A percentile compares a stretch with the other conserved stretches of the same genome.
phyloP scores from a whole-genome alignment of 2,888 invertebrate genomes.

The Leptinotarsa haldemani region DNA sequence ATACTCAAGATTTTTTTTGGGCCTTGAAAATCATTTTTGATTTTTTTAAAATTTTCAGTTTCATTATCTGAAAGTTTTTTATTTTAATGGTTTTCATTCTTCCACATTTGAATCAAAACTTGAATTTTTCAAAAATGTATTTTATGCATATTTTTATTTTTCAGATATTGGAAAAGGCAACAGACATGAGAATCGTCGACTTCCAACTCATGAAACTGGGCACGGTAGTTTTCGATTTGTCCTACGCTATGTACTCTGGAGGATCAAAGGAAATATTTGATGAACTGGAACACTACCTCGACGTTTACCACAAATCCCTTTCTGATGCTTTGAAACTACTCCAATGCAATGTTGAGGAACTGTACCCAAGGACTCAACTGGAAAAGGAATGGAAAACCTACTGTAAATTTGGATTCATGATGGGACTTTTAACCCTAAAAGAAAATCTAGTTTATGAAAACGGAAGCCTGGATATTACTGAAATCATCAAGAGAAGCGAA shows the following conservation, averaged over 20 bases:
- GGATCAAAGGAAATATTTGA: constrained; percentile 13
- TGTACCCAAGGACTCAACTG: not conserved
- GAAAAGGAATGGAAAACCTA: constrained; percentile 22
- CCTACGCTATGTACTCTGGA: constrained; percentile 22
- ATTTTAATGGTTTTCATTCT: too few species aligned
- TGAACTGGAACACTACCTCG: constrained; percentile 22
- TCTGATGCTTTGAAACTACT: constrained; percentile 7
- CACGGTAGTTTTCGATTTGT: constrained; percentile 12
- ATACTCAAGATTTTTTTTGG: too few species aligned
- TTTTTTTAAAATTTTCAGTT: too few species aligned
- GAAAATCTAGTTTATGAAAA: not conserved
- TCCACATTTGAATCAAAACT: too few species aligned
- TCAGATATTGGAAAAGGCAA: constrained; percentile 17
- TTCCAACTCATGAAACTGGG: constrained; percentile 22
- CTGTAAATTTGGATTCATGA: constrained; percentile 17
- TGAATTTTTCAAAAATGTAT: too few species aligned
- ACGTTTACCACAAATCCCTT: constrained; percentile 11
- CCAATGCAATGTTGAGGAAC: constrained; percentile 7
- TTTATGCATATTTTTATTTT: not conserved
- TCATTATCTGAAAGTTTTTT: too few species aligned
- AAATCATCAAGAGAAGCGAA: not conserved
- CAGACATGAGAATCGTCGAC: constrained; percentile 24
- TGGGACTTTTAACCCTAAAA: constrained; percentile 5
- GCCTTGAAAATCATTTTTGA: too few species aligned
- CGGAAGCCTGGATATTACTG: not conserved